Base-by-base conservation (phyloP, 1,140 invertebrate genomes). In the Cyrtorhinus lividipennis region DNA sequence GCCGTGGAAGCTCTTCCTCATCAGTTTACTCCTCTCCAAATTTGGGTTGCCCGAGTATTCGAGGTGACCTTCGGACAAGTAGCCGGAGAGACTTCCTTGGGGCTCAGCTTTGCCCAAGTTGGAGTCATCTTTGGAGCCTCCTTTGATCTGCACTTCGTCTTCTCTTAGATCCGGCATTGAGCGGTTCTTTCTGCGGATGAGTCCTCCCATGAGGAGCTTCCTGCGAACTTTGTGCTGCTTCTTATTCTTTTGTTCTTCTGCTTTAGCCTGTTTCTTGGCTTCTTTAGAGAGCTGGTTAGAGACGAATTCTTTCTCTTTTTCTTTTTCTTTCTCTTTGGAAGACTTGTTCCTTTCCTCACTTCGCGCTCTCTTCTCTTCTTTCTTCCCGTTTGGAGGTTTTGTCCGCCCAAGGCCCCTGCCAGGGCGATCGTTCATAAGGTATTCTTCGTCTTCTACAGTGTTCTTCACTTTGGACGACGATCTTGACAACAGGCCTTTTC, bases 171-270 rank as follows among this genome's bases (percentile, higher is more conserved):
- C 91, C 0, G 91, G 91, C 86, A 94, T 89, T 63, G 88, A 92
- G 65, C 89, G 77, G 72, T 94, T 94, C 73, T 93, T 94, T 26
- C 90, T 77, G 66, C 85, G 80, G 27, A 93, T 92, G 59, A 93
- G 76, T 1, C 89, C 90, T 24, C 90, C 90, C 89, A 93, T 92
- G 1, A 94, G 69, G 0, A 93, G 69, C 73, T 92, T 93, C 70
- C 90, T 78, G 24, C 90, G 75, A 48, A 94, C 90, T 75, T 91
- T 92, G 70, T 93, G 90, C 71, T 93, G 90, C 67, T 93, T 94
- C 70, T 92, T 92, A 15, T 83, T 83, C 69, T 88, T 88, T 60
- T 80, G 78, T 64, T 88, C 85, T 67, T 79, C 75, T 38, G 81
- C 79, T 71, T 84, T 84, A 0, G 70, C 66, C 2, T 79, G 77